Conservation (phyloP, 2,797 vertebrate species). For the Lepilemur ruficaudatus region DNA sequence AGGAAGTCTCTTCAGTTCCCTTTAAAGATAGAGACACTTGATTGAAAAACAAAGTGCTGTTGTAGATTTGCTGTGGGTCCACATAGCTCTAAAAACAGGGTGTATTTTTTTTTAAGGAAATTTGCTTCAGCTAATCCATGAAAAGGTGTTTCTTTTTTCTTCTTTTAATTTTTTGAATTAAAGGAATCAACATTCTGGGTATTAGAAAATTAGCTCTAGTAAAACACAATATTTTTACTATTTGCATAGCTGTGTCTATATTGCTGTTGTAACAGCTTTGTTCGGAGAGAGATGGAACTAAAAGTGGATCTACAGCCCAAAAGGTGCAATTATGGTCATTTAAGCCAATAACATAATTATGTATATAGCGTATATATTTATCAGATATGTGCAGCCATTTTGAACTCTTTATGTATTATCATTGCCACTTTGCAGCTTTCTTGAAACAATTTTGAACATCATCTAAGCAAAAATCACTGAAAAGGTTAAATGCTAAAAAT, state of each 20-base stretch:
- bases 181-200: constrained; percentile 1
- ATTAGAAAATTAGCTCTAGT: not conserved
- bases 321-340: constrained; percentile 69
- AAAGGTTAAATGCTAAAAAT: constrained; percentile 71
- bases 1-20: not conserved
- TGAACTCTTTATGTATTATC: constrained; percentile 68
- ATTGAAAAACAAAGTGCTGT: not conserved
- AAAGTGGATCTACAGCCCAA: constrained; percentile 43
- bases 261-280: constrained; percentile 31
- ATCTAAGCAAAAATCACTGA: constrained; percentile 67
- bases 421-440: constrained; percentile 62
- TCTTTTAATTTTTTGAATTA: constrained; percentile 33
- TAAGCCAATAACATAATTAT: constrained; percentile 67
- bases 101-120: not conserved
- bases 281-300: constrained; percentile 6
- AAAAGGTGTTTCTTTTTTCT: not conserved
- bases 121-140: not conserved
- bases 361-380: constrained; percentile 55
- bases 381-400: constrained; percentile 70
- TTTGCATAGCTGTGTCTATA: not conserved
- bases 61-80: not conserved
- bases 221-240: not conserved
- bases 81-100: not conserved
- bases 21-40: constrained; percentile 11
- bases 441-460: constrained; percentile 70